Conservation (phyloP, 1,140 invertebrate species). For the Phenacoccus solenopsis region DNA sequence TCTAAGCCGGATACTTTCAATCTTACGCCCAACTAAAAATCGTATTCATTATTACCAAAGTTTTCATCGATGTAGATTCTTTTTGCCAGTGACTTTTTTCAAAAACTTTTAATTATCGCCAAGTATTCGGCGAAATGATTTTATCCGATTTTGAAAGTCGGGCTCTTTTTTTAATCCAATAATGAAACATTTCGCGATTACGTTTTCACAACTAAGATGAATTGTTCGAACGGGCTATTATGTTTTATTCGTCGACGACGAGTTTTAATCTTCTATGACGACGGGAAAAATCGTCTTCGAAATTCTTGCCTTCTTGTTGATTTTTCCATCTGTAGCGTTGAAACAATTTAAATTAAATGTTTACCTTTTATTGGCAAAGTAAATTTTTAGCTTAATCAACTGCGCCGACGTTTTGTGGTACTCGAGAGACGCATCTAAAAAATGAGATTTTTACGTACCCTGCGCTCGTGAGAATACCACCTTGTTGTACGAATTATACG, state of each 20-base stretch:
- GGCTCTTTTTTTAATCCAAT: background rate
- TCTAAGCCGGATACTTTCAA: background rate
- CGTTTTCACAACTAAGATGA: background rate
- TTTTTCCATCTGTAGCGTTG: background rate
- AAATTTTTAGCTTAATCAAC: background rate
- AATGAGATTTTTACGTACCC: slow-evolving; percentile 1
- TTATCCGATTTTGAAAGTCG: background rate
- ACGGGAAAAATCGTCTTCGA: background rate
- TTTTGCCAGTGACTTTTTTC: too few relatives aligned
- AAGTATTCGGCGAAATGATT: background rate
- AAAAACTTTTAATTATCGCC: background rate
- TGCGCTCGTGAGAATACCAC: too few relatives aligned
- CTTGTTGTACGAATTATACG: too few relatives aligned
- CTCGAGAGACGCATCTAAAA: background rate
- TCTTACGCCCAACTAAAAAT: background rate
- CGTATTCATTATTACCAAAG: background rate
- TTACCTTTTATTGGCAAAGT: background rate
- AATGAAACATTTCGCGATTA: background rate
- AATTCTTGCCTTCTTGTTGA: too few relatives aligned
- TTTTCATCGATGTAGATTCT: background rate
- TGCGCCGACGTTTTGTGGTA: background rate
- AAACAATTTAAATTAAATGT: slow-evolving; percentile 4
- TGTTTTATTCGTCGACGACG: background rate
- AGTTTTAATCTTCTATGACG: background rate
- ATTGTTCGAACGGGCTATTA: background rate